Percentiles rank a stretch among this genome's conserved stretches.
Evolutionary conservation across 64 coral and sea anemone species (phyloP).

Genomic region (Platygyra sinensis): DNA sequence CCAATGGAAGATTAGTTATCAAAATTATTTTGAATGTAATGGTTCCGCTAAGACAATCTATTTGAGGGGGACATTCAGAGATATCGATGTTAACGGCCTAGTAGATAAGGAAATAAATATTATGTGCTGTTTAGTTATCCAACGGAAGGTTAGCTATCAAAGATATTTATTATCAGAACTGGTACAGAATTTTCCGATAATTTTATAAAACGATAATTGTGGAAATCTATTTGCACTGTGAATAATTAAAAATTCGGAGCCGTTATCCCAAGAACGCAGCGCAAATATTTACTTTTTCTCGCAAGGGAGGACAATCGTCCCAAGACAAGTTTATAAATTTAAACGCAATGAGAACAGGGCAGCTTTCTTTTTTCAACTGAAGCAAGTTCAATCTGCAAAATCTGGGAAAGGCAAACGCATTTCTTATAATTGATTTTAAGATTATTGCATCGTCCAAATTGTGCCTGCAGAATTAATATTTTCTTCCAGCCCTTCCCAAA

Average conservation of each 20-base stretch:
- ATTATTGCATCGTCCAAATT: not conserved
- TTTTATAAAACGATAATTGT: not conserved
- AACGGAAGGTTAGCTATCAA: not conserved
- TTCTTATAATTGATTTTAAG: too few species aligned
- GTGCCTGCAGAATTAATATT: too few species aligned
- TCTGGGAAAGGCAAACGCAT: too few species aligned
- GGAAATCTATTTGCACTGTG: too few species aligned
- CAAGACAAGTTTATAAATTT: not conserved
- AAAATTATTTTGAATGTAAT: too few species aligned
- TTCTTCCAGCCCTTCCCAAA: too few species aligned
- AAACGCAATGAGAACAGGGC: not conserved
- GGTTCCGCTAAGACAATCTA: too few species aligned
- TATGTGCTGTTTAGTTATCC: not conserved
- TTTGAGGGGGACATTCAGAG: conserved; percentile 18
- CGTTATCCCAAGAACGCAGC: not conserved
- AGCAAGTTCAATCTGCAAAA: not conserved
- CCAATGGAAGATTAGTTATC: not conserved
- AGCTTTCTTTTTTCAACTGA: not conserved
- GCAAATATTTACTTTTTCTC: not conserved
- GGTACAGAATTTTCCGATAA: not conserved
- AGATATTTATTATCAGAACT: too few species aligned
- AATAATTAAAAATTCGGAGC: not conserved
- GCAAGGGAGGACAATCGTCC: not conserved
- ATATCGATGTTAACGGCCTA: conserved; percentile 7
- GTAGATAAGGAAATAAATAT: conserved; percentile 8